Conservation (phyloP, 23 tunicate genomes). For the Ascidia mentula region DNA sequence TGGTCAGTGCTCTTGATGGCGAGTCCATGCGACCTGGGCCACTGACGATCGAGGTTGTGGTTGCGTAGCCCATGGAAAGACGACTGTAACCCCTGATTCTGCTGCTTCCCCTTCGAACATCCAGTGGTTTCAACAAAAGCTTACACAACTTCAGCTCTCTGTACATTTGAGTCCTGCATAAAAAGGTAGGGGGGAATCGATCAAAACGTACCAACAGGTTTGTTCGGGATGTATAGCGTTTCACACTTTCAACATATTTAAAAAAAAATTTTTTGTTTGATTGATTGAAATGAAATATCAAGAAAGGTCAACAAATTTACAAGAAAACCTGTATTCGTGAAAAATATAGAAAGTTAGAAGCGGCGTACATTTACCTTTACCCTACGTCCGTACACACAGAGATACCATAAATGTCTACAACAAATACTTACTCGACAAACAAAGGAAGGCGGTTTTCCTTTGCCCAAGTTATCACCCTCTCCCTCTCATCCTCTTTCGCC, state of each 20-base stretch:
- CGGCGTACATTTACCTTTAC: too few relatives aligned
- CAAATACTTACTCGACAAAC: constrained; percentile 51
- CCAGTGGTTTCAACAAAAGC: constrained; percentile 67
- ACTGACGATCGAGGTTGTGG: constrained; percentile 62
- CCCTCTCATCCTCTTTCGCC: constrained; percentile 82
- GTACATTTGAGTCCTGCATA: constrained; percentile 59
- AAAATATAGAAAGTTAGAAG: too few relatives aligned
- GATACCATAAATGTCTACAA: neutral
- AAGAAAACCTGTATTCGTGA: too few relatives aligned
- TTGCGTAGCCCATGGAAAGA: constrained; percentile 60
- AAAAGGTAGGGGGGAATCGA: too few relatives aligned
- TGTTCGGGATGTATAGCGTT: too few relatives aligned
- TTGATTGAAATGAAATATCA: too few relatives aligned
- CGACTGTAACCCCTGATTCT: constrained; percentile 94
- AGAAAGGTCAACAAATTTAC: too few relatives aligned
- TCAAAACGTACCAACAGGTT: too few relatives aligned
- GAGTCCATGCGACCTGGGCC: constrained; percentile 60
- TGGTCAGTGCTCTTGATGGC: constrained; percentile 33
- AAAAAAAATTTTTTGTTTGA: too few relatives aligned
- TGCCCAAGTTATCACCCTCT: constrained; percentile 73
- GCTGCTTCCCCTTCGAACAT: constrained; percentile 85
- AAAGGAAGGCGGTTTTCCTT: constrained; percentile 62
- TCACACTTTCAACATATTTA: too few relatives aligned
- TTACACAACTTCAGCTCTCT: constrained; percentile 79
- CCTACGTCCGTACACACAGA: too few relatives aligned